phyloP scores from a whole-genome alignment of 2,888 invertebrate species.

The Coelogynopora nodosa region DNA sequence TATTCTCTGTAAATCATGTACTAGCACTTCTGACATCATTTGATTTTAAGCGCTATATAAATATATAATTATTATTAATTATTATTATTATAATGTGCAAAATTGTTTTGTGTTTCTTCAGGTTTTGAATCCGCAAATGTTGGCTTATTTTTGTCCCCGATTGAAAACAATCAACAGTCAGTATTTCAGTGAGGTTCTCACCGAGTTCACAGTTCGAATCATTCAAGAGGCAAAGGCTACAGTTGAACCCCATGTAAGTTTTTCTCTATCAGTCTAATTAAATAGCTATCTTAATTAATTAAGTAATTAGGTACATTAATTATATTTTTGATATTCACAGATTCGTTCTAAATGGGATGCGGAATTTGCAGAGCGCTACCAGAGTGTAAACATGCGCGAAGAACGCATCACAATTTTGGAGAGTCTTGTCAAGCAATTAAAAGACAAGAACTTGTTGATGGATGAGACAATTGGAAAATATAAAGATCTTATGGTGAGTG shows the following conservation, averaged over 20 bases:
- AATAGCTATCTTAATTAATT: too few species aligned
- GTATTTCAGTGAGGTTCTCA: conserved; percentile 33
- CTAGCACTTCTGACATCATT: too few species aligned
- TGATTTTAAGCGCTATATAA: too few species aligned
- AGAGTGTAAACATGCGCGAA: background rate
- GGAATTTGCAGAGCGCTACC: conserved; percentile 43
- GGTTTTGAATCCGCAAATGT: conserved; percentile 37
- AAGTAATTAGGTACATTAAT: too few species aligned
- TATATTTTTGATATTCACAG: too few species aligned
- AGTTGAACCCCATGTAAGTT: conserved; percentile 43
- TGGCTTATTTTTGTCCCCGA: conserved; percentile 45
- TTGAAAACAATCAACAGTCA: conserved; percentile 44
- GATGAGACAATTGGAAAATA: conserved; percentile 44
- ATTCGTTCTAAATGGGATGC: conserved; percentile 44
- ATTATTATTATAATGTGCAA: background rate
- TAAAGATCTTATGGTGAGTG: conserved; percentile 40
- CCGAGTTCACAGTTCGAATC: conserved; percentile 35
- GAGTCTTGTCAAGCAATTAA: conserved; percentile 36
- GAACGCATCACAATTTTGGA: conserved; percentile 41
- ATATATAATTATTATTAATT: background rate
- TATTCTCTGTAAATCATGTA: too few species aligned
- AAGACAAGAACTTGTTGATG: conserved; percentile 39
- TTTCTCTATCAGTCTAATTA: too few species aligned
- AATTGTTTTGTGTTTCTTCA: background rate
- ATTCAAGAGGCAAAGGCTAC: conserved; percentile 43